These are phyloP conservation scores for Neomonachus schauinslandi DNA, from an alignment of 2,113 vertebrate genomes.

Conservation along the genomic window DNA sequence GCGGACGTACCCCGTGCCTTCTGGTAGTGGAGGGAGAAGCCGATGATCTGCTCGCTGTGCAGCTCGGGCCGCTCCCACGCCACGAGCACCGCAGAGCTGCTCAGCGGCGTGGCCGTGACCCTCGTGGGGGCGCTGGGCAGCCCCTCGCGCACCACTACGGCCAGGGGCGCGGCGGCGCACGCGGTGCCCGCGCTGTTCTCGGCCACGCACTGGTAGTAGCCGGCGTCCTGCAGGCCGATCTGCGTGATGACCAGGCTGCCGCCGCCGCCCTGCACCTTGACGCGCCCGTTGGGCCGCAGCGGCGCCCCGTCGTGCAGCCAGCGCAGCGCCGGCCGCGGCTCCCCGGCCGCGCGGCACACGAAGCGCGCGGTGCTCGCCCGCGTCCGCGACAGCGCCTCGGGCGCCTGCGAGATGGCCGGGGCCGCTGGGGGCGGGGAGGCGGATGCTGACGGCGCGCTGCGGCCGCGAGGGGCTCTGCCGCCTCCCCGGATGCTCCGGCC, in stretches of 20 bases:
- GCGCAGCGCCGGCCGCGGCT: conserved; percentile 90
- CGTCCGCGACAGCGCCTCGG: conserved; percentile 94
- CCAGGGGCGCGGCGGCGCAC: conserved; percentile 94
- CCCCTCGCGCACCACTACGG: conserved; percentile 95
- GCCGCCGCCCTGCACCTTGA: conserved; percentile 94
- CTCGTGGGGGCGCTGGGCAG: conserved; percentile 95
- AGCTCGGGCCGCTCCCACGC: conserved; percentile 95
- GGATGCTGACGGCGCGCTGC: neutral
- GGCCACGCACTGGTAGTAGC: conserved; percentile 98
- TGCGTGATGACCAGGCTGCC: conserved; percentile 97
- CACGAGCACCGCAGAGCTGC: conserved; percentile 93
- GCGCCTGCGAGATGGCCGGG: conserved; percentile 94
- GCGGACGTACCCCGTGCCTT: conserved; percentile 89
- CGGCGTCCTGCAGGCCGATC: conserved; percentile 94
- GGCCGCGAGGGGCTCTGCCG: neutral
- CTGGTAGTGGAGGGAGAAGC: conserved; percentile 97
- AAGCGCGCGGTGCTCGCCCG: conserved; percentile 97
- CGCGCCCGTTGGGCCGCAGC: conserved; percentile 91
- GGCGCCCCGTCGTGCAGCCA: conserved; percentile 95
- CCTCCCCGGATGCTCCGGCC: accelerated
- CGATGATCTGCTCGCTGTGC: conserved; percentile 97
- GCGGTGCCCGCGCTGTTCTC: conserved; percentile 94
- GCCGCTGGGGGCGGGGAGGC: conserved; percentile 86
- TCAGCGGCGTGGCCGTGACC: conserved; percentile 90
- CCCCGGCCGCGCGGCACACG: conserved; percentile 95